Base-by-base conservation (phyloP, 2,888 invertebrate genomes). In the Pollenia angustigena region DNA sequence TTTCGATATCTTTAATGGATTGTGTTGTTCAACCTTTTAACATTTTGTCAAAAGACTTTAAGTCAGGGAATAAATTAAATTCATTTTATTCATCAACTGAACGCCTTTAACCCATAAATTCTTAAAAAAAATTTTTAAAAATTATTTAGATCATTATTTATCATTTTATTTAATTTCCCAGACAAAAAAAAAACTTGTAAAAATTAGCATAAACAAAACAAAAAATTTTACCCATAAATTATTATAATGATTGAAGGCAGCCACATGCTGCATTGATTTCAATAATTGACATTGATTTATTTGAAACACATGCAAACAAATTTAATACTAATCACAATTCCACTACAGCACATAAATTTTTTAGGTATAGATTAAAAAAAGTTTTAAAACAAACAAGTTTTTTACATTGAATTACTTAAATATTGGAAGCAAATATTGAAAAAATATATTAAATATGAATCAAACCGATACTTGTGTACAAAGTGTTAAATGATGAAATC, bases 251-350 rank as follows among this genome's bases (percentile, higher is more conserved):
- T 56, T 74, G 69, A 79, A 66, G 52, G 16, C 66, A 58, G 52
- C n/a, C 66, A 58, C 74, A 81, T 79, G 52, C 56, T 44, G 48
- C 46, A 71, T 6, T 86, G 79, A 71, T 79, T 79, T 62, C 68
- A 69, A 46, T 86, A 86, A 86, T 86, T 86, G 85, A 79, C 79
- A 79, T 75, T 86, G 82, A 86, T 82, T 79, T 46, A 82, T 86
- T 50, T 44, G 54, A 60, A 72, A 79, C 85, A 78, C 81, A 74
- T 85, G 81, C 69, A 84, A 50, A n/a, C 60, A 60, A 66, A 84
- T 58, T 52, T 56, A 58, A 10, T 40, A 71, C 42, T 40, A 18
- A 58, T 40, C 48, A 52, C 18, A 40, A 58, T 74, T 54, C 48
- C n/a, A 56, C 42, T 32, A 23, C 40, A 44, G 69, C 60, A 62